Conservation (phyloP, 2,797 vertebrate species). For the Lepus townsendii region DNA sequence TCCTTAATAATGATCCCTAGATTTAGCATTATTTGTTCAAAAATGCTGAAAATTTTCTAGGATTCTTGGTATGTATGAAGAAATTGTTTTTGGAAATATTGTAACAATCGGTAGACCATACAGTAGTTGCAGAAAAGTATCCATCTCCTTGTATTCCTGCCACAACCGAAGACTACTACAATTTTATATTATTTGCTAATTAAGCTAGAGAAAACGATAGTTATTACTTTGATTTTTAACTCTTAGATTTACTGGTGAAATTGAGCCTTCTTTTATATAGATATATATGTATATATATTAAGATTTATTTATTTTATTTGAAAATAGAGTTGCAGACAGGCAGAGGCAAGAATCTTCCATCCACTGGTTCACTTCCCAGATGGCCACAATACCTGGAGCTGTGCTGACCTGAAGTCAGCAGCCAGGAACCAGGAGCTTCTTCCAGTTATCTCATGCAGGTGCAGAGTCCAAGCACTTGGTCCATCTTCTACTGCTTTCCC, state of each 20-base stretch:
- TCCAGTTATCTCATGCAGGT: no score
- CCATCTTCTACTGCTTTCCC: no score
- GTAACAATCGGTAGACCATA: not conserved
- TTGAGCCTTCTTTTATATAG: not conserved
- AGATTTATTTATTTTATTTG: no score
- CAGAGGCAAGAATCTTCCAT: no score
- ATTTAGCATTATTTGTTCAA: constrained; percentile 52
- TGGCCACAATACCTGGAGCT: no score
- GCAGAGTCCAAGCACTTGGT: no score
- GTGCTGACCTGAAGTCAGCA: no score
- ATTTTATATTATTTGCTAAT: constrained; percentile 49
- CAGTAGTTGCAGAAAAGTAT: not conserved
- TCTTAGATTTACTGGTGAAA: not conserved
- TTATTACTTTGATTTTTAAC: constrained; percentile 47
- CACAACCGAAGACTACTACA: constrained; percentile 4
- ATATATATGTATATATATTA: no score
- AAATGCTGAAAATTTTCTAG: constrained; percentile 28
- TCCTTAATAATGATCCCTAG: not conserved
- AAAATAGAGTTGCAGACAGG: no score
- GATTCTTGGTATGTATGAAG: not conserved
- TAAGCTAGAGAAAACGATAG: not conserved
- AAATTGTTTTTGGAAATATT: constrained; percentile 17
- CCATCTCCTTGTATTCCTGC: constrained; percentile 3
- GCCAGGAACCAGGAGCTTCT: no score
- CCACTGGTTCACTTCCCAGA: no score